phyloP scores from a whole-genome alignment of 1,140 invertebrate genomes.

The Yoshiicerus persimilis region DNA sequence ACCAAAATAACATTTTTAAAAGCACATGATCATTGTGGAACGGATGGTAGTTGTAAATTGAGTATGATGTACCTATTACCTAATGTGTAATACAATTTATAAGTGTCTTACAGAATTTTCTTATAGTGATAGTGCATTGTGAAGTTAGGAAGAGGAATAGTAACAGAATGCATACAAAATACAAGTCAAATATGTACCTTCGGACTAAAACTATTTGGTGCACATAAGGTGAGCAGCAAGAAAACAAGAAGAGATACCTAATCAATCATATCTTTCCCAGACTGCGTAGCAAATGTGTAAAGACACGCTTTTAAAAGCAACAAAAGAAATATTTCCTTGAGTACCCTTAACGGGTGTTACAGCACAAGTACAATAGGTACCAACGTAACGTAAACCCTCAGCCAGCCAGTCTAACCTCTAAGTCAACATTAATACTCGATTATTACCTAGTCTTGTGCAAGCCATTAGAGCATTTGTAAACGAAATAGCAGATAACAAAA shows the following conservation, averaged over 20 bases:
- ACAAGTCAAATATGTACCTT: too few relatives aligned
- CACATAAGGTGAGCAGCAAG: not conserved
- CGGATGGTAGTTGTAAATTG: too few relatives aligned
- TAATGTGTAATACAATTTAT: too few relatives aligned
- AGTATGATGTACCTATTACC: too few relatives aligned
- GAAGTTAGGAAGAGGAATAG: not conserved
- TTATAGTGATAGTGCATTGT: too few relatives aligned
- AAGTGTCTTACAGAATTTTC: too few relatives aligned
- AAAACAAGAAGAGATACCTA: not conserved
- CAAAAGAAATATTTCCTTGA: not conserved
- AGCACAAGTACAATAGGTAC: not conserved
- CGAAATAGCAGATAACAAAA: not conserved
- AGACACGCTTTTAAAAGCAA: not conserved
- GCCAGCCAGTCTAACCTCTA: not conserved
- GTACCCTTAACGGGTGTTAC: not conserved
- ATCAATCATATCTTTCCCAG: not conserved
- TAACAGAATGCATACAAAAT: not conserved
- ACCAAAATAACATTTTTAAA: too few relatives aligned
- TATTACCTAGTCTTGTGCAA: not conserved
- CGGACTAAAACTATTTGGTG: too few relatives aligned
- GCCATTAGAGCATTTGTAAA: not conserved
- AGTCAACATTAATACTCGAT: not conserved
- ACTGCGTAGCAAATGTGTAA: constrained; percentile 8
- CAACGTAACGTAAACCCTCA: not conserved
- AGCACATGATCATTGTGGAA: too few relatives aligned